Base-by-base conservation (phyloP, 1,140 invertebrate species). In the Caenorhabditis brenneri region DNA sequence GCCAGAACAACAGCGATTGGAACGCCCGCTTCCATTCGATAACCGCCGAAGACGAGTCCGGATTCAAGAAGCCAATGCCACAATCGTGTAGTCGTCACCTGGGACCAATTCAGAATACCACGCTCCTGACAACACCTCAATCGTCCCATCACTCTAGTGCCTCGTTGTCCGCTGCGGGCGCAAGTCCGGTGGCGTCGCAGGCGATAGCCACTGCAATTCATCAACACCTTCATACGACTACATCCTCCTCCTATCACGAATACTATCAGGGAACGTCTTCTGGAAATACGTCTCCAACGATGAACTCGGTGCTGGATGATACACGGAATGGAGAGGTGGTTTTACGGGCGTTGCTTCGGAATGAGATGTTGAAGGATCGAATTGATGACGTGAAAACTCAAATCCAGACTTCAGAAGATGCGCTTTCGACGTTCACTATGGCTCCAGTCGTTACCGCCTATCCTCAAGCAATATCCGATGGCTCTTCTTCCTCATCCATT, bases 361-460 rank as follows among this genome's bases (percentile, higher is more conserved):
- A 90, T 79, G 89, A 90, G 78, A 81, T 90, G 51, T 87, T 90
- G 6, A 84, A 88, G 42, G 89, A 90, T 42, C 86, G 78, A 19
- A 91, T 91, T 80, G 88, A 88, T 69, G 90, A 91, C 84, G 90
- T 90, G 58, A 51, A 88, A 74, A 87, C 90, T 33, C 55, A 87
- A 80, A 15, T 89, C 36, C 65, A 42, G n/a, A 42, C 65, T 46
- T 74, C 65, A 10, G 65, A 74, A 74, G 65, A 74, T 1, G 24
- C 29, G 4, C n/a, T 74, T 42, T 33, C 65, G 36, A 19, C 65
- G 22, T 87, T 36, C 60, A 84, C 60, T 24, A 5, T 86, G 33
- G 19, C 6, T n/a, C 16, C 83, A 19, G 39, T 80, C 4, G 55
- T 84, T 3, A 60, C 55, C 12, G 39, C 42, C 2, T 58, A 39